These are phyloP conservation scores for Coregonus ussuriensis DNA, from an alignment of 2,797 vertebrate genomes.

Conservation along the genomic window DNA sequence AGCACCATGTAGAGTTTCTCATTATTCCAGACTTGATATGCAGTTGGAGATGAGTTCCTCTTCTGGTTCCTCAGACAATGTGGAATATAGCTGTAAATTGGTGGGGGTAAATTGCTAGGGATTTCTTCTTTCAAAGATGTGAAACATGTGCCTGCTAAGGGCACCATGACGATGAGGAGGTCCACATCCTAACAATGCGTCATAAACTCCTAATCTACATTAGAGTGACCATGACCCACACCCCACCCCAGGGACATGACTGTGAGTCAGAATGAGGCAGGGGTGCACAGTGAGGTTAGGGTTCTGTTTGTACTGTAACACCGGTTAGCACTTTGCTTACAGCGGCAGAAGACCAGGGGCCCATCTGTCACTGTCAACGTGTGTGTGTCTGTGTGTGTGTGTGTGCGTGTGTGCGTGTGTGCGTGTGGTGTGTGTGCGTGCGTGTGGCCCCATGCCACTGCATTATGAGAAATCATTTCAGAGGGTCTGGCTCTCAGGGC, in stretches of 20 bases:
- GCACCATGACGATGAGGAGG: not conserved
- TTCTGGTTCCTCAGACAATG: conserved; percentile 19
- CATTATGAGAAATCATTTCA: conserved; percentile 97
- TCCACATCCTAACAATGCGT: not conserved
- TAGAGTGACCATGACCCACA: not conserved
- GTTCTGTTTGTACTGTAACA: not conserved
- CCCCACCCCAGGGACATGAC: not conserved
- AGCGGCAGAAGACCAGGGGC: conserved; percentile 46
- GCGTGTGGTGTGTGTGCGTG: conserved; percentile 45
- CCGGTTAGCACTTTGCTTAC: not conserved
- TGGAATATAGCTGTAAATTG: conserved; percentile 20
- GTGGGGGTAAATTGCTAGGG: not conserved
- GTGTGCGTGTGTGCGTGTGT: conserved; percentile 34
- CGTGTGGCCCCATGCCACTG: conserved; percentile 70
- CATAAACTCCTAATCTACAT: not conserved
- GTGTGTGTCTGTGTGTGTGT: conserved; percentile 36
- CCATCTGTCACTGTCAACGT: conserved; percentile 88
- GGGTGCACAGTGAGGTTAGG: not conserved
- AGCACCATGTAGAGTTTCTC: conserved; percentile 38
- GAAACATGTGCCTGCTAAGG: not conserved
- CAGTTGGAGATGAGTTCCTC: conserved; percentile 28
- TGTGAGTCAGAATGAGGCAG: not conserved
- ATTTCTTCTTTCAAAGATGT: not conserved
- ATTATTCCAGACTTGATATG: conserved; percentile 28
- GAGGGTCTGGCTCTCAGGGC: conserved; percentile 85